Evolutionary conservation across 2,888 invertebrate genomes (phyloP).

Genomic region (Altica lythri): DNA sequence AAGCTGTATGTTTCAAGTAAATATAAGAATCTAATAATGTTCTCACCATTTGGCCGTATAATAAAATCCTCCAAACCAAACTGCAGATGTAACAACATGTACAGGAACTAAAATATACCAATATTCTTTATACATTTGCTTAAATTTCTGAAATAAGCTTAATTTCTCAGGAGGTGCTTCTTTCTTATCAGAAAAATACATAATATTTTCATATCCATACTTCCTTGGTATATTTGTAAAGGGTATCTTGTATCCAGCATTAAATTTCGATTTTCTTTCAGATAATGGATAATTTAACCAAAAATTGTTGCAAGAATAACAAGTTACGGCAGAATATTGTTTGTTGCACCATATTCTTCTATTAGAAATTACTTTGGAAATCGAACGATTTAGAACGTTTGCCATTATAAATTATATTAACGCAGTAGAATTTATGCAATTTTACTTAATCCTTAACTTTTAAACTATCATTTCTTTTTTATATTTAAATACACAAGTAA

Average conservation of each 20-base stretch:
- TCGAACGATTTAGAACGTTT: conserved; percentile 12
- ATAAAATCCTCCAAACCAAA: conserved; percentile 91
- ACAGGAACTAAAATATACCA: conserved; percentile 97
- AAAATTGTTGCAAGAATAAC: background rate
- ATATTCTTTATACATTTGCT: conserved; percentile 91
- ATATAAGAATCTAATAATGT: no score
- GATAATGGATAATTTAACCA: background rate
- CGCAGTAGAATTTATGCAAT: no score
- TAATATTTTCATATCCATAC: background rate
- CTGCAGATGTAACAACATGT: conserved; percentile 82
- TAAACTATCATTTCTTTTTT: no score
- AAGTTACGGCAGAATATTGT: conserved; percentile 1
- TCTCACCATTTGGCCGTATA: conserved; percentile 84
- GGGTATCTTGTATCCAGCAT: conserved; percentile 1
- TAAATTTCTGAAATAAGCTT: conserved; percentile 80
- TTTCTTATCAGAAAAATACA: conserved; percentile 12
- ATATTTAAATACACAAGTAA: no score
- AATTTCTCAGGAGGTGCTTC: conserved; percentile 54
- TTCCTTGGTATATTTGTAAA: background rate
- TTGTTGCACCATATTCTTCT: conserved; percentile 10
- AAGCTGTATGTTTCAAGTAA: no score
- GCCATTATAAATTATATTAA: conserved; percentile 20
- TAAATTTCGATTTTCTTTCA: conserved; percentile 6
- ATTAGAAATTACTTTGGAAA: conserved; percentile 11
- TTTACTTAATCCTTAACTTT: no score